These are phyloP conservation scores for Anthoptus insignis DNA, from an alignment of 2,888 invertebrate genomes.

Conservation along the genomic window DNA sequence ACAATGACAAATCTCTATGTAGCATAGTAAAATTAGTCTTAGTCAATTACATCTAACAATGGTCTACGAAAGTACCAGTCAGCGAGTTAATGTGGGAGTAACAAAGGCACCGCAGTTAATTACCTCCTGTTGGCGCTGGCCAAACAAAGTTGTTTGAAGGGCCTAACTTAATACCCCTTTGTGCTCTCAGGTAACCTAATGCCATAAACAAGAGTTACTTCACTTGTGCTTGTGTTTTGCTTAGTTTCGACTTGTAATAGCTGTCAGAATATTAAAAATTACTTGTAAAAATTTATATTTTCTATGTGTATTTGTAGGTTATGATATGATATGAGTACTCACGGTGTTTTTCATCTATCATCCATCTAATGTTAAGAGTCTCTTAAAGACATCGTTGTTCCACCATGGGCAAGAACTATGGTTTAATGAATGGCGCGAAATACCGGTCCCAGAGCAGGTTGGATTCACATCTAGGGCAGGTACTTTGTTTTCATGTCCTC, in stretches of 20 bases:
- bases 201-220: constrained; percentile 42
- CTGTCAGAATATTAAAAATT: not conserved
- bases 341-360: no score
- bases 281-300: no score
- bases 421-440: no score
- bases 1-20: no score
- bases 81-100: constrained; percentile 52
- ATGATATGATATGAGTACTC: no score
- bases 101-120: constrained; percentile 77
- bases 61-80: not conserved
- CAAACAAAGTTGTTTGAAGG: constrained; percentile 70
- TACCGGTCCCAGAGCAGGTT: no score
- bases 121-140: constrained; percentile 71
- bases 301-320: no score
- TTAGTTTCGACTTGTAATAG: constrained; percentile 14
- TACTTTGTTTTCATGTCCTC: no score
- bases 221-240: constrained; percentile 37
- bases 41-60: constrained; percentile 7
- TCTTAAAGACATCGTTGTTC: no score
- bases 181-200: constrained; percentile 57
- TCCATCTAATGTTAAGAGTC: no score
- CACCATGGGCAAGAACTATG: no score
- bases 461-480: no score
- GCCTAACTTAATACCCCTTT: constrained; percentile 58
- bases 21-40: not conserved